Conservation (phyloP, 2,888 invertebrate genomes). For the Aleiodes leptofemur region DNA sequence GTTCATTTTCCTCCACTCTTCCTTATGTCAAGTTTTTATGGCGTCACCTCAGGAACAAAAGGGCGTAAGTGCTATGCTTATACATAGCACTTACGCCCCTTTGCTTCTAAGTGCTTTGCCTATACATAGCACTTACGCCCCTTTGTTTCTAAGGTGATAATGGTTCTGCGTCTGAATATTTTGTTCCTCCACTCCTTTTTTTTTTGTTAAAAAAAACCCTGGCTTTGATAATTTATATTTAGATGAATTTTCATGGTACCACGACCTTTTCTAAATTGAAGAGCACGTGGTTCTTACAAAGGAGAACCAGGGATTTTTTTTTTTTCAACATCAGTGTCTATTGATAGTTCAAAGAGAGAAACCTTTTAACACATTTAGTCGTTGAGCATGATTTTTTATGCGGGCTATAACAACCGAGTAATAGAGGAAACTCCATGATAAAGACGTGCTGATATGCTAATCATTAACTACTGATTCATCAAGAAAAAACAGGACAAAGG, state of each 20-base stretch:
- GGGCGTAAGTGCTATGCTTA: too few relatives aligned
- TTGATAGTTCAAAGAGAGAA: background rate
- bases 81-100: too few relatives aligned
- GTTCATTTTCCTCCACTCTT: too few relatives aligned
- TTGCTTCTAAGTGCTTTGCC: too few relatives aligned
- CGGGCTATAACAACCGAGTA: background rate
- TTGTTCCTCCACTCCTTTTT: background rate
- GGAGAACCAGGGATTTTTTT: background rate
- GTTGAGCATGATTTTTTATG: background rate
- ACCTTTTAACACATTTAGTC: background rate
- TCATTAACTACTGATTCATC: background rate
- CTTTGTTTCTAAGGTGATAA: background rate
- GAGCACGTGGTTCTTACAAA: background rate
- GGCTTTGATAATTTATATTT: conserved; percentile 22
- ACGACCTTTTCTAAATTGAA: too few relatives aligned
- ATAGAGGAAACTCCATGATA: conserved; percentile 17
- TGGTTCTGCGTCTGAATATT: background rate
- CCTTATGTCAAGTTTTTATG: too few relatives aligned
- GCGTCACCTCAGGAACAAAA: too few relatives aligned
- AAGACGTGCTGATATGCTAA: conserved; percentile 15
- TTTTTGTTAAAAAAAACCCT: background rate
- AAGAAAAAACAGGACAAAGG: conserved; percentile 10
- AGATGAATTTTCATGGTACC: background rate
- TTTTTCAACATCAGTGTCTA: too few relatives aligned
- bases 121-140: too few relatives aligned